phyloP scores from a whole-genome alignment of 2,888 invertebrate species.

The Latrodectus hesperus region DNA sequence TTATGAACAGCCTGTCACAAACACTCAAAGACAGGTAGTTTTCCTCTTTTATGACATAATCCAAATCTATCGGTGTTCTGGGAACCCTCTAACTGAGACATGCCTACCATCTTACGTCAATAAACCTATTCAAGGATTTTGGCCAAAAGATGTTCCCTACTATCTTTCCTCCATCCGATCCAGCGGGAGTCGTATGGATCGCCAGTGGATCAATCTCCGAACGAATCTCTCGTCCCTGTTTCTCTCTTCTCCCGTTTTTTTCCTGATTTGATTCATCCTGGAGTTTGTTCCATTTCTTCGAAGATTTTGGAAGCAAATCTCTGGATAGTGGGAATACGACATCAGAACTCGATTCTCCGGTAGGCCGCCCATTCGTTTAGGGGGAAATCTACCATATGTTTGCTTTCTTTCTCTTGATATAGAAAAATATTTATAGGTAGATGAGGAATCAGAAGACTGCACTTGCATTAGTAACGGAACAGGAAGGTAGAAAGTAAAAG shows the following conservation, averaged over 20 bases:
- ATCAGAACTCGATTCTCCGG: not conserved
- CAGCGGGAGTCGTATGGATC: constrained; percentile 3
- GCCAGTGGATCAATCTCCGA: not conserved
- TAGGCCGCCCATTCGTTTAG: constrained; percentile 2
- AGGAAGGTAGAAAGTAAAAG: too few relatives aligned
- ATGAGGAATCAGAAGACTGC: too few relatives aligned
- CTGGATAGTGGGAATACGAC: not conserved
- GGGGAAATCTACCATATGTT: not conserved
- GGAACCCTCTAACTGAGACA: not conserved
- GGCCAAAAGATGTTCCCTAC: not conserved
- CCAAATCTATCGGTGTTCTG: constrained; percentile 2
- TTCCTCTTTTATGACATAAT: not conserved
- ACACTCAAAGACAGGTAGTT: not conserved
- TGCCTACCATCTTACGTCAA: not conserved
- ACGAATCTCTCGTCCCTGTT: not conserved
- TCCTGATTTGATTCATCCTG: not conserved
- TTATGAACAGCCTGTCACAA: not conserved
- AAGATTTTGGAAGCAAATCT: not conserved
- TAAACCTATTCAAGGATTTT: constrained; percentile 1
- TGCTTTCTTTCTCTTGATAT: too few relatives aligned
- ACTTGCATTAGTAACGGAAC: too few relatives aligned
- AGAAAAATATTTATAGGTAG: too few relatives aligned
- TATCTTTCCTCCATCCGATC: not conserved
- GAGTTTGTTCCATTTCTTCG: not conserved
- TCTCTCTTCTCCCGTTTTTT: not conserved